A percentile compares a stretch with the other conserved stretches of the same genome.
Conservation (phyloP, 2,797 vertebrate species). For the Hyperoplus lanceolatus region DNA sequence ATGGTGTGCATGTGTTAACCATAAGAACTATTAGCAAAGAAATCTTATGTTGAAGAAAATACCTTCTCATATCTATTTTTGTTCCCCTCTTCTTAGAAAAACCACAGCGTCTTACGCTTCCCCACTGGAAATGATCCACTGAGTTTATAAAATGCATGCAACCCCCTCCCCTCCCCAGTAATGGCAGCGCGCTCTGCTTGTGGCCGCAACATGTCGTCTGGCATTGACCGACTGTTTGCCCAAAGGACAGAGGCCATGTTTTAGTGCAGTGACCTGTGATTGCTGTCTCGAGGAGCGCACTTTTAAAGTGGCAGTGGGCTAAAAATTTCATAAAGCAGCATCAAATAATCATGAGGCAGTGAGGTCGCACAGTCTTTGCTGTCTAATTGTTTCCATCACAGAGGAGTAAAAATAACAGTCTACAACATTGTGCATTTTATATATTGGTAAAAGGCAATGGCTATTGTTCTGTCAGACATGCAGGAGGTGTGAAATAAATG, state of each 20-base stretch:
- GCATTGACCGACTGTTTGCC: conserved; percentile 71
- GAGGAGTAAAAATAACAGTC: conserved; percentile 68
- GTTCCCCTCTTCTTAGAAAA: conserved; percentile 46
- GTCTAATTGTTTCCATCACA: conserved; percentile 71
- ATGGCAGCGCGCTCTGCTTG: conserved; percentile 48
- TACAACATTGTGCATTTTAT: conserved; percentile 65
- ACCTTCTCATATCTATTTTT: conserved; percentile 39
- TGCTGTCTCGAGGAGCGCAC: conserved; percentile 51
- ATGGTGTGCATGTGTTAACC: conserved; percentile 67
- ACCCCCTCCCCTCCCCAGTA: conserved; percentile 35
- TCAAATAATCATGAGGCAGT: conserved; percentile 81
- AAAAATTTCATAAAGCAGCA: conserved; percentile 82
- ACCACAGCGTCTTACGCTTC: conserved; percentile 40
- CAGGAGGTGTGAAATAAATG: conserved; percentile 38
- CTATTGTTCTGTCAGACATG: conserved; percentile 52
- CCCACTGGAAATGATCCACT: conserved; percentile 34
- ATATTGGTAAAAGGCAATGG: conserved; percentile 59
- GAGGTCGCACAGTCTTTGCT: conserved; percentile 42
- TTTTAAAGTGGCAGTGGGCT: conserved; percentile 74
- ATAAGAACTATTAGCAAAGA: conserved; percentile 69
- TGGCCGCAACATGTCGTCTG: conserved; percentile 56
- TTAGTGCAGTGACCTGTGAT: conserved; percentile 76
- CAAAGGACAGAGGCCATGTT: conserved; percentile 71
- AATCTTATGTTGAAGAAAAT: conserved; percentile 47
- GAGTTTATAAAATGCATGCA: conserved; percentile 56